Base-by-base conservation (phyloP, 53 echinoderm and acorn worm genomes). In the Crossaster papposus region DNA sequence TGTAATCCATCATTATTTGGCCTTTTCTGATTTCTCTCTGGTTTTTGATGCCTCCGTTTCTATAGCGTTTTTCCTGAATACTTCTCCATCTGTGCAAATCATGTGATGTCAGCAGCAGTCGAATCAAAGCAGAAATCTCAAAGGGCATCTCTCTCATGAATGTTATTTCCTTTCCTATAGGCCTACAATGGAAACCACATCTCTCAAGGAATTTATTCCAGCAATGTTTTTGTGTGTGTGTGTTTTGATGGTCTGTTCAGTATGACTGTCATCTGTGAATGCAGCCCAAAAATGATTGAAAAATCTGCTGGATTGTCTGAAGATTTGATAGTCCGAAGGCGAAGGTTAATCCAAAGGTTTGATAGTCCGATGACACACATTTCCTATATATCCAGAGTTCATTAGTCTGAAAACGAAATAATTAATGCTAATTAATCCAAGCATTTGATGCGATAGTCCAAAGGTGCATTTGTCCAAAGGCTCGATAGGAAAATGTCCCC, bases 51-150 rank as follows among this genome's bases (percentile, higher is more conserved):
- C 11, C 70, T n/a, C 70, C 30, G 37, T 26, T 38, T 24, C 8
- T 36, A 36, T 33, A 20, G 20, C 17, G 0, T 6, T 11, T 55
- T 11, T 55, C 31, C 73, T 72, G 72, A 85, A 72, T 54, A 33
- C 65, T 85, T 85, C 53, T 8, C 72, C 85, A 85, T 85, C 73
- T 85, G 85, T 36, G 73, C 52, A 29, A 54, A 37, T 84, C 84
- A 84, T 51, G 71, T 84, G 71, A 70, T 50, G 74, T 85, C 73
- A 85, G 73, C 85, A 85, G 80, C 54, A 11, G 30, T 6, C 38
- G 24, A 78, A 35, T 31, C 71, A 71, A 28, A 71, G 71, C 32
- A 17, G 23, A 58, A 58, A 58, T 58, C 17, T 58, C 58, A 58
- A 58, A 15, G 2, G 2, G 12, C 22, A 58, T 20, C 2, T 20